Conservation (phyloP, 1,140 invertebrate species). For the Drosophila willistoni region DNA sequence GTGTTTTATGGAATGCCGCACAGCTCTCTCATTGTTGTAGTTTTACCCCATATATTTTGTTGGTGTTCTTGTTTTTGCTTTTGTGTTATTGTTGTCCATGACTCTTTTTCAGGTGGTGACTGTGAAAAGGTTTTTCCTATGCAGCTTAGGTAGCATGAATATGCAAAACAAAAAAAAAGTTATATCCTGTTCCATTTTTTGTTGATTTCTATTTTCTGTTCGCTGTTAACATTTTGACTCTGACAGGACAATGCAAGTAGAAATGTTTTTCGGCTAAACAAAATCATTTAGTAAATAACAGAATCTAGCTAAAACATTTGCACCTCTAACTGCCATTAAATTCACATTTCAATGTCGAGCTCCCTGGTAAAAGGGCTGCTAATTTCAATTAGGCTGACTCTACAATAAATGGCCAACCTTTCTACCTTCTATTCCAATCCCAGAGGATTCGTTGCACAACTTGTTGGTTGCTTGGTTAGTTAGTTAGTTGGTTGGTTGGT, state of each 20-base stretch:
- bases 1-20: constrained; percentile 73
- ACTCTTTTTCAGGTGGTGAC: constrained; percentile 52
- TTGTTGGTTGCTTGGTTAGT: constrained; percentile 3
- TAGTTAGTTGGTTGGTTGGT: constrained; percentile 24
- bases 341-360: background rate
- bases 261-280: background rate
- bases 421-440: background rate
- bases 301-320: background rate
- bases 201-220: constrained; percentile 27
- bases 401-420: constrained; percentile 35
- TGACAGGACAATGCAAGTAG: constrained; percentile 29
- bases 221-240: constrained; percentile 30
- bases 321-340: background rate
- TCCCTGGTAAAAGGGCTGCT: constrained; percentile 43
- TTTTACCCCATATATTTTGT: background rate
- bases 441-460: constrained; percentile 8
- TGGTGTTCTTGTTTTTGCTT: background rate
- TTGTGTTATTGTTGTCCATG: constrained; percentile 46
- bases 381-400: constrained; percentile 71
- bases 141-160: constrained; percentile 58
- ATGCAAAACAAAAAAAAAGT: constrained; percentile 44
- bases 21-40: constrained; percentile 21
- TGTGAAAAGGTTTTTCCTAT: constrained; percentile 22
- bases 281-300: constrained; percentile 4
- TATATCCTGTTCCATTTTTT: background rate